Evolutionary conservation across 2,888 invertebrate genomes (phyloP), one percentile per base, ranked within the genome.

Genomic region (Caenorhabditis virilis): DNA sequence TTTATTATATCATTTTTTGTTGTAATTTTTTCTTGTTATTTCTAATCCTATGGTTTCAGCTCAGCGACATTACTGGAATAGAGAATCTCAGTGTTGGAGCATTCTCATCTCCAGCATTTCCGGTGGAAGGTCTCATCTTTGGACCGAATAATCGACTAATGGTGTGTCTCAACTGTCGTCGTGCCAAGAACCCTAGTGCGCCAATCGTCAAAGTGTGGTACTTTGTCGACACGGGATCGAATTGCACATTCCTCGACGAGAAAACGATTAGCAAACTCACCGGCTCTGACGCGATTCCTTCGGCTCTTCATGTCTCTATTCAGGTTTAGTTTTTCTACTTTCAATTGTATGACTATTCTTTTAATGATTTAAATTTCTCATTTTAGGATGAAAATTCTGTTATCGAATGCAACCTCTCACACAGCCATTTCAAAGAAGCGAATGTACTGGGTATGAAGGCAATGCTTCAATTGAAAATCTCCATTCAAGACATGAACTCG

Each of bases 151-250:
- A 68, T 46, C 36, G 68, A 25, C 49, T 68, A 25, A 68, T 68
- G 60, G 49, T 68, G 47, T 59, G 60, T 39, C 61, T 68, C 42
- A 54, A 53, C 56, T 68, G 68, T 55, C 50, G 68, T 60, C 49
- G 49, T 43, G 65, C 60, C 66, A 68, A 68, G 26, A 68, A 60
- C 59, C 66, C 66, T 52, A 26, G 26, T 60, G 66, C 65, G 49
- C 59, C 68, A 55, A 67, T 60, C 43, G 25, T 68, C 65, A 59
- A 68, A 46, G 60, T 68, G 1, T 68, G 68, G 68, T 68, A 49
- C 23, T n/a, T 68, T 41, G 66, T 68, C 1, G 60, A 68, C 26
- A 54, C 20, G 13, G 68, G 66, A 54, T 68, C 68, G 42, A 68
- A 67, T 57, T 68, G 68, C 41, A 68, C 63, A 15, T 68, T 68